These are phyloP conservation scores for Tachyglossus aculeatus DNA, from an alignment of 2,797 vertebrate species.

Conservation along the genomic window DNA sequence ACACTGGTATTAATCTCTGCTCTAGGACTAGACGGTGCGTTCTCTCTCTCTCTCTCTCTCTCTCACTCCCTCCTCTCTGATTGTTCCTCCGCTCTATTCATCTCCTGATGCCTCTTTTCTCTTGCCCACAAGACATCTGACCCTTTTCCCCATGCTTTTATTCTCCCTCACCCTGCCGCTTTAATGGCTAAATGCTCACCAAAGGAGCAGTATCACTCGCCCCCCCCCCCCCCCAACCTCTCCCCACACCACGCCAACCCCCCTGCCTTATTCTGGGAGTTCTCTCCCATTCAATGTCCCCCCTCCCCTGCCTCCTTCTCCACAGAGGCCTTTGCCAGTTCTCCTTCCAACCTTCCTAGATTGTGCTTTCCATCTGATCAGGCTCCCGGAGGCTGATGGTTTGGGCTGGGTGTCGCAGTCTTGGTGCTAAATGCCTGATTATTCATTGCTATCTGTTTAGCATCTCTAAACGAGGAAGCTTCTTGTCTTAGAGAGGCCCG, in stretches of 20 bases:
- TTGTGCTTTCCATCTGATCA: constrained; percentile 35
- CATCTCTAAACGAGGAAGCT: constrained; percentile 36
- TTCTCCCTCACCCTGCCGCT: neutral
- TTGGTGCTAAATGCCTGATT: constrained; percentile 60
- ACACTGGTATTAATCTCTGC: no score
- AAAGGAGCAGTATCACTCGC: neutral
- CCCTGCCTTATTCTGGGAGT: neutral
- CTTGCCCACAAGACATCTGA: no score
- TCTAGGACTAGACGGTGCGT: no score
- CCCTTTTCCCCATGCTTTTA: neutral
- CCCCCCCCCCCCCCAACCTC: neutral
- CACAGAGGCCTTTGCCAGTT: constrained; percentile 4
- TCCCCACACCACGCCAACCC: neutral
- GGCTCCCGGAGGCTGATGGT: neutral
- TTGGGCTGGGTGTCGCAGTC: constrained; percentile 38
- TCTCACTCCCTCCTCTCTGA: neutral
- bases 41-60: no score
- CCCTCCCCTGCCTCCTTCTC: no score
- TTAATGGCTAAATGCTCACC: constrained; percentile 7
- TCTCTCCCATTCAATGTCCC: neutral
- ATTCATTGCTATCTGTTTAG: constrained; percentile 61
- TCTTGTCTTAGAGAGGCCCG: constrained; percentile 18
- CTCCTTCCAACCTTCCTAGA: neutral
- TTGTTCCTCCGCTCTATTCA: neutral
- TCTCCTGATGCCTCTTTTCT: neutral